phyloP scores from a whole-genome alignment of 2,888 invertebrate species.

The Agrilus biguttatus region DNA sequence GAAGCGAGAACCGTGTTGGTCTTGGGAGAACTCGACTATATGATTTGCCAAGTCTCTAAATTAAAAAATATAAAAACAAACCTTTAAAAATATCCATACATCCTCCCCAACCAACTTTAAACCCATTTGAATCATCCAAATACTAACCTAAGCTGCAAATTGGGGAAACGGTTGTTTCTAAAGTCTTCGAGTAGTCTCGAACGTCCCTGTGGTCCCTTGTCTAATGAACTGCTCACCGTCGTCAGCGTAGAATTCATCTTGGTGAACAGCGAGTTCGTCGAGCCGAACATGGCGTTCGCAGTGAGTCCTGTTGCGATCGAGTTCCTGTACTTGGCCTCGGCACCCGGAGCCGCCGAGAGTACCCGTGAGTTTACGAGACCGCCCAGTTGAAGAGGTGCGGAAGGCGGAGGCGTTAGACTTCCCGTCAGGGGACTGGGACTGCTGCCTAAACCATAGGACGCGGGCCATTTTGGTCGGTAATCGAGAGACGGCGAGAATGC shows the following conservation, averaged over 20 bases:
- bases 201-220: conserved; percentile 51
- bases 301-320: conserved; percentile 46
- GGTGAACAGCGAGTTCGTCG: conserved; percentile 64
- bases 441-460: conserved; percentile 37
- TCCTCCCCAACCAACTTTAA: too few relatives aligned
- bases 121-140: too few relatives aligned
- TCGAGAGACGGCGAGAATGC: conserved; percentile 63
- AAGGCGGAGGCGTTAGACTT: conserved; percentile 60
- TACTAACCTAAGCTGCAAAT: conserved; percentile 54
- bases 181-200: conserved; percentile 93
- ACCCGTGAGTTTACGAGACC: conserved; percentile 52
- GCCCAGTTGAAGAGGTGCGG: conserved; percentile 42
- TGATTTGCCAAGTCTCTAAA: conserved; percentile 76
- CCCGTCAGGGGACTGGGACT: conserved; percentile 36
- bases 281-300: conserved; percentile 57
- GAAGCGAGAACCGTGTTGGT: conserved; percentile 98
- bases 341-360: conserved; percentile 73
- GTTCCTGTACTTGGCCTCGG: conserved; percentile 72
- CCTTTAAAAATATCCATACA: background rate
- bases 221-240: conserved; percentile 23
- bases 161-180: conserved; percentile 77
- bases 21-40: conserved; percentile 98
- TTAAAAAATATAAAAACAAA: background rate
- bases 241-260: conserved; percentile 35
- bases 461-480: conserved; percentile 47